Percentiles rank a stretch among this genome's conserved stretches.
phyloP scores from a whole-genome alignment of 1,140 invertebrate genomes.

The Ctenoplectra terminalis region DNA sequence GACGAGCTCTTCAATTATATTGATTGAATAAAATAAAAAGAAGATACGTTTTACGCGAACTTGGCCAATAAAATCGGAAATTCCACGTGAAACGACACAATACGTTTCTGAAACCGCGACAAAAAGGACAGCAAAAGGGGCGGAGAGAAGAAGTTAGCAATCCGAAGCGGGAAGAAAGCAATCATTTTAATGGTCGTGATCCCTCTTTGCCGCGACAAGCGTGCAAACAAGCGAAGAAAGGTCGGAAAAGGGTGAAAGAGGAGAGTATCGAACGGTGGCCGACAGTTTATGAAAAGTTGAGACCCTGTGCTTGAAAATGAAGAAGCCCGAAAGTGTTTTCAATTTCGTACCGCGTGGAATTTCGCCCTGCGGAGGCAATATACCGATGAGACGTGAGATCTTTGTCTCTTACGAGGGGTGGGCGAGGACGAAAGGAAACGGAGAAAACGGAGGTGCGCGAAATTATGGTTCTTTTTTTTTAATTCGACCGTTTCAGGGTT shows the following conservation, averaged over 20 bases:
- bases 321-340: conserved; percentile 10
- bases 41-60: too few relatives aligned
- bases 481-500: background rate
- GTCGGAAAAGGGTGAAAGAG: background rate
- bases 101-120: too few relatives aligned
- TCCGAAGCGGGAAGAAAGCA: conserved; percentile 18
- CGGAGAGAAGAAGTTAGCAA: too few relatives aligned
- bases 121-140: too few relatives aligned
- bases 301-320: background rate
- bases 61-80: too few relatives aligned
- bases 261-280: background rate
- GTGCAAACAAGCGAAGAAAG: background rate
- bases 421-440: background rate
- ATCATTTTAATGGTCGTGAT: conserved; percentile 25
- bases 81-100: too few relatives aligned
- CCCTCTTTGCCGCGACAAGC: too few relatives aligned
- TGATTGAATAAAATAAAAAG: too few relatives aligned
- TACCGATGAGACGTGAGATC: background rate
- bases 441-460: background rate
- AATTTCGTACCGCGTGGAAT: background rate
- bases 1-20: too few relatives aligned
- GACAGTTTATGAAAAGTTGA: conserved; percentile 2
- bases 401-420: background rate
- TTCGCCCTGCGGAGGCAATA: background rate
- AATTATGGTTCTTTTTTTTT: background rate